A percentile compares a stretch with the other conserved stretches of the same genome.
phyloP scores from a whole-genome alignment of 2,888 invertebrate species.

The Carpatolechia fugitivella region DNA sequence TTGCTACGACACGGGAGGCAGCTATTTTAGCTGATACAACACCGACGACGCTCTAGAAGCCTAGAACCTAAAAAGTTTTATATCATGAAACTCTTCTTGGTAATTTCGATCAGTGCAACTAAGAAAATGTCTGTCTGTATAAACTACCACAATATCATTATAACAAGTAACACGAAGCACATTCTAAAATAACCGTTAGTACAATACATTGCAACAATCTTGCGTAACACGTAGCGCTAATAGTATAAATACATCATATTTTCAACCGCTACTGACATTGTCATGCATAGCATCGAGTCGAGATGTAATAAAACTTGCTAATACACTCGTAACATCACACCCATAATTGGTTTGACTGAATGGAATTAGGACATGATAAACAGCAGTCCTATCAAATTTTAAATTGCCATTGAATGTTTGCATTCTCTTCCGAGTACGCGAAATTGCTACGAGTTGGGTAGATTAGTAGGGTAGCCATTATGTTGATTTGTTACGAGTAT shows the following conservation, averaged over 20 bases:
- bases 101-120: no score
- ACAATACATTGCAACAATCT: no score
- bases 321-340: neutral
- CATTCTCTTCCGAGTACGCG: slow-evolving; percentile 36
- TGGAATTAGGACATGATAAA: slow-evolving; percentile 29
- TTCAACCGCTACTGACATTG: neutral
- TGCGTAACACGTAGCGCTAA: neutral
- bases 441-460: slow-evolving; percentile 23
- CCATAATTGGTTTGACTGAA: neutral
- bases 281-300: neutral
- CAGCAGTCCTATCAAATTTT: slow-evolving; percentile 53
- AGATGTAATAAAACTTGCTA: neutral
- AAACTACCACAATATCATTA: no score
- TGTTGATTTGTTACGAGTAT: neutral
- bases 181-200: no score
- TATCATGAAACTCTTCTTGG: no score
- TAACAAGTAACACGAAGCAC: no score
- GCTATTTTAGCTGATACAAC: no score
- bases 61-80: no score
- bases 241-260: neutral
- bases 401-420: slow-evolving; percentile 56
- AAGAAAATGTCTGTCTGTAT: no score
- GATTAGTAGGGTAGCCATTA: slow-evolving; percentile 11
- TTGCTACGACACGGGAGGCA: no score
- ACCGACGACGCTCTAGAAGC: no score